Base-by-base conservation (phyloP, 1,140 invertebrate genomes). In the Coptotermes formosanus region DNA sequence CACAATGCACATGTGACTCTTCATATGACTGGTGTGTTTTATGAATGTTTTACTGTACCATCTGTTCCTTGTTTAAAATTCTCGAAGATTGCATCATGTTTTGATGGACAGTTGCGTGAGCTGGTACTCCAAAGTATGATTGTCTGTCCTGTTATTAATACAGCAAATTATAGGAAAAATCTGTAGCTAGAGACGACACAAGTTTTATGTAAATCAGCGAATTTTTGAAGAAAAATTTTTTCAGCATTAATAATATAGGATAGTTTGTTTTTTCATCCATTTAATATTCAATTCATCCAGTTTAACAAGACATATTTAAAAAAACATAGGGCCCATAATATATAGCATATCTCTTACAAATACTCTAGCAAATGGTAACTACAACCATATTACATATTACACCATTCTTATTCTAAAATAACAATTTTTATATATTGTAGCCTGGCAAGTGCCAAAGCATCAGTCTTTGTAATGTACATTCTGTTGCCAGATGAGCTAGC, bases 381-480 rank as follows among this genome's bases (percentile, higher is more conserved):
- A 75, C 64, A 75, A 75, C n/a, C 64, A 75, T 75, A 75, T 75
- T 75, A 75, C 64, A n/a, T 75, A 75, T 75, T 75, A 75, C 25
- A 75, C 11, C 59, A 64, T 64, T 64, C 59, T 64, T 64, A 64
- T 64, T 64, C 59, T 64, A 64, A 64, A 64, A 1, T 64, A 64
- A 64, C 59, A 64, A 64, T 64, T 64, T 48, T 64, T 64, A 64
- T 64, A 64, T 21, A 64, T 64, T 64, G 59, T 64, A 64, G 19
- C 59, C 25, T 64, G 59, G 59, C 59, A 64, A 64, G 59, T 64
- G 59, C 59, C 59, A 64, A 30, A 75, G 4, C 64, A 30, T 75
- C 64, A 75, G 64, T 75, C 64, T 75, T 30, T 75, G 64, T 75
- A 75, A 75, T 30, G n/a, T 75, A 30, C 25, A 75, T 75, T 75